phyloP scores from a whole-genome alignment of 2,113 vertebrate species.

The Psammodynastes pulverulentus region DNA sequence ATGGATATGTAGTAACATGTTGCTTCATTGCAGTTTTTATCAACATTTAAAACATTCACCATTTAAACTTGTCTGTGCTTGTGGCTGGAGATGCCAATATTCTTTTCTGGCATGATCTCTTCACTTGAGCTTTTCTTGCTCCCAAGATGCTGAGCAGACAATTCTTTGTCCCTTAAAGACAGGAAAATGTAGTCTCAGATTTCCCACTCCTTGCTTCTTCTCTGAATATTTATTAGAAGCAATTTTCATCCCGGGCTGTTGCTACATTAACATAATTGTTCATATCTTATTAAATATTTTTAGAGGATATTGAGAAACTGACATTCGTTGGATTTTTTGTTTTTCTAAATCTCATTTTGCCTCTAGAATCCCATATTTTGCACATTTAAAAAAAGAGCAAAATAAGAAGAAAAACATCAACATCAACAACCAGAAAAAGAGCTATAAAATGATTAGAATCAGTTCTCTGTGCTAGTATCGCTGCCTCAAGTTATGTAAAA shows the following conservation, averaged over 20 bases:
- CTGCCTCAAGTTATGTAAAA: background rate
- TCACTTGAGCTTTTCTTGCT: background rate
- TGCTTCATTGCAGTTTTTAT: background rate
- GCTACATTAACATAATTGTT: background rate
- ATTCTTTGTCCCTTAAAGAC: background rate
- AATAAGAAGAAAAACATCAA: background rate
- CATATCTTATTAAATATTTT: background rate
- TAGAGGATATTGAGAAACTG: background rate
- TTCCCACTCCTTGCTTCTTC: background rate
- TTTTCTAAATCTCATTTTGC: background rate
- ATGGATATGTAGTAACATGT: background rate
- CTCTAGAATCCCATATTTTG: background rate
- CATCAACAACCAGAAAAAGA: background rate
- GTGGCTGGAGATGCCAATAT: background rate
- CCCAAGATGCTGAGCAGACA: background rate
- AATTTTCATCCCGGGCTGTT: background rate
- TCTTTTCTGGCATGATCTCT: background rate
- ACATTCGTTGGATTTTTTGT: background rate
- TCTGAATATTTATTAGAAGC: background rate
- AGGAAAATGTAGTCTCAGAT: background rate
- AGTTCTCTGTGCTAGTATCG: background rate
- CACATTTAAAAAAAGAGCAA: background rate
- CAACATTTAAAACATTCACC: background rate
- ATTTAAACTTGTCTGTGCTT: background rate
- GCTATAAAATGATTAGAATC: background rate